Base-by-base conservation (phyloP, 2,888 invertebrate species). In the Gymnosoma rotundatum region DNA sequence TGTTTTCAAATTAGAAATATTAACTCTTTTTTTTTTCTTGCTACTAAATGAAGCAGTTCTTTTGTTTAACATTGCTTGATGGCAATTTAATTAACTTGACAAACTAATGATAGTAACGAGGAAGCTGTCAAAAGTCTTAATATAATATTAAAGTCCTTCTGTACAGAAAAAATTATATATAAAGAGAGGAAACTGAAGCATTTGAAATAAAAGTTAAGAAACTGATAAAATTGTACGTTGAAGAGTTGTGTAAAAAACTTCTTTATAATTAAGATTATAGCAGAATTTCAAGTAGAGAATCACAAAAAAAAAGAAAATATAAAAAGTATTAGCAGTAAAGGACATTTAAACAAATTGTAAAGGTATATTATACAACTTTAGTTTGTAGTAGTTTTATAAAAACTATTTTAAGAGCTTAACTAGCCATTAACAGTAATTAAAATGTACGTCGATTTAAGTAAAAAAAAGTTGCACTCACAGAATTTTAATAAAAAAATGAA, bases 61-160 rank as follows among this genome's bases (percentile, higher is more conserved):
- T 82, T 85, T 79, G 78, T 82, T 74, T 76, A 67, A 76, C 61
- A 75, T 76, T 10, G 6, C 82, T 79, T 75, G 67, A 79, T 83
- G 66, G 61, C 78, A 83, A 79, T 83, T 85, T 83, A 85, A 85
- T 82, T 83, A 85, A 73, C 85, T 85, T 78, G 74, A 78, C 78
- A 84, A 81, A 81, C 83, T 84, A 84, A 84, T 81, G 79, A 79
- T 61, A 72, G 72, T 72, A 60, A 56, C 52, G 76, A 81, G 48
- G 73, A 61, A 48, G 75, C 45, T 63, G 50, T 42, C 80, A 80
- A 80, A 81, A 81, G 80, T 63, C 80, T 80, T 79, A 72, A 72
- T 64, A 52, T 42, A 52, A 66, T 60, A 66, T 36, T 66, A 63
- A 73, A 80, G 45, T 21, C 45, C 32, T 48, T 16, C 14, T 54